A percentile compares a stretch with the other conserved stretches of the same genome.
phyloP scores from a whole-genome alignment of 2,113 vertebrate species.

The Callipepla squamata region DNA sequence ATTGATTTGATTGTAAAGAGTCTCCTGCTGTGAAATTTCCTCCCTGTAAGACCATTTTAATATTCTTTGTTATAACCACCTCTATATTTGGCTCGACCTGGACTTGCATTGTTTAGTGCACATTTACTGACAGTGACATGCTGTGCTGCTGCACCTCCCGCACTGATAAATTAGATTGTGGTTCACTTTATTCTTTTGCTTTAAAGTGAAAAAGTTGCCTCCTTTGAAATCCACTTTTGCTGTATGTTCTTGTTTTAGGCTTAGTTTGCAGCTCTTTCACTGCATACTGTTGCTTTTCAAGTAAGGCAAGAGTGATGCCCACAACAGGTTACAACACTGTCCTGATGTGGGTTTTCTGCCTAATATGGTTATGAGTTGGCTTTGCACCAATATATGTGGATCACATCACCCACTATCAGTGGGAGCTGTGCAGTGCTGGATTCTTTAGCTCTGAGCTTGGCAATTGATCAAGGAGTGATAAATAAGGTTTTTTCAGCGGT shows the following conservation, averaged over 20 bases:
- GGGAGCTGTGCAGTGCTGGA: not conserved
- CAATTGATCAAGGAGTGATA: not conserved
- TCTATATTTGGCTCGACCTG: not conserved
- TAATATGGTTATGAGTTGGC: conserved; percentile 8
- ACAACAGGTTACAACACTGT: not conserved
- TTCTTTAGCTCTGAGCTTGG: not conserved
- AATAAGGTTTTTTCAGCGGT: not conserved
- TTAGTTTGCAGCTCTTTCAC: conserved; percentile 11
- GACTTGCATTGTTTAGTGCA: not conserved
- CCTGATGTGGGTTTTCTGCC: not conserved
- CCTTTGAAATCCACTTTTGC: not conserved
- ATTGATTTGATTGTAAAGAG: not conserved
- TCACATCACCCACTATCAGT: not conserved
- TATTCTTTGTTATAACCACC: not conserved
- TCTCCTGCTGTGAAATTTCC: not conserved
- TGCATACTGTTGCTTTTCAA: conserved; percentile 30
- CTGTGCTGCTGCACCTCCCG: not conserved
- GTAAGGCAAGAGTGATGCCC: not conserved
- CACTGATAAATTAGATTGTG: not conserved
- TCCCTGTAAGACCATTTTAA: not conserved
- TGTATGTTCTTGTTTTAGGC: not conserved
- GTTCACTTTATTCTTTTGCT: not conserved
- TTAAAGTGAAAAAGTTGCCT: not conserved
- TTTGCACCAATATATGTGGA: not conserved
- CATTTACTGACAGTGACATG: not conserved